A percentile compares a stretch with the other conserved stretches of the same genome.
phyloP scores from a whole-genome alignment of 1,140 invertebrate species.

The Diabrotica virgifera region DNA sequence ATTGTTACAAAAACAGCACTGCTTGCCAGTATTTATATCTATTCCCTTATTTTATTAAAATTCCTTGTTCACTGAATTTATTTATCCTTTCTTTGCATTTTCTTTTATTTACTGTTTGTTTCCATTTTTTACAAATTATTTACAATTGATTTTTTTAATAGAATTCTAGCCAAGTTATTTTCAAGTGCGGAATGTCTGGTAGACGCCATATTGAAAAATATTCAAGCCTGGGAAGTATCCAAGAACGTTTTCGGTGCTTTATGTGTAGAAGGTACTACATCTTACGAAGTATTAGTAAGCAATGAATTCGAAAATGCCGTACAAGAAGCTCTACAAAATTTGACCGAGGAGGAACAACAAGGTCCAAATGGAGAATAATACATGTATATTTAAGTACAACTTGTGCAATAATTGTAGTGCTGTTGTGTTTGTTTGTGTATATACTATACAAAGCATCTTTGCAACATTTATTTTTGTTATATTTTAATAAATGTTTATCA shows the following conservation, averaged over 20 bases:
- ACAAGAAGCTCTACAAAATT: constrained; percentile 23
- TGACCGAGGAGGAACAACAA: constrained; percentile 6
- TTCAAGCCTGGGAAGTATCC: constrained; percentile 37
- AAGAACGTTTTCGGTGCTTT: constrained; percentile 33
- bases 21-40: too few species aligned
- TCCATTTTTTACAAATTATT: too few species aligned
- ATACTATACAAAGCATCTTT: not conserved
- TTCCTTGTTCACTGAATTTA: constrained; percentile 12
- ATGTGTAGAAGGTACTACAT: constrained; percentile 25
- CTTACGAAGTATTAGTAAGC: constrained; percentile 31
- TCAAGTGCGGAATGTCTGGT: constrained; percentile 30
- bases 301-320: constrained; percentile 32
- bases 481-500: too few species aligned
- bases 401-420: constrained; percentile 16
- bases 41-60: too few species aligned
- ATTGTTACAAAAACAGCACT: too few species aligned
- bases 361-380: not conserved
- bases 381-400: constrained; percentile 5
- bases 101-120: not conserved
- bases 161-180: constrained; percentile 48
- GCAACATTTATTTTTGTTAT: not conserved
- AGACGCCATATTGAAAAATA: constrained; percentile 33
- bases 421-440: not conserved
- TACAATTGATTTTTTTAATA: constrained; percentile 25
- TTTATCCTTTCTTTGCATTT: too few species aligned